These are phyloP conservation scores for Pyrgilauda ruficollis DNA, from an alignment of 2,113 vertebrate species.

Conservation along the genomic window DNA sequence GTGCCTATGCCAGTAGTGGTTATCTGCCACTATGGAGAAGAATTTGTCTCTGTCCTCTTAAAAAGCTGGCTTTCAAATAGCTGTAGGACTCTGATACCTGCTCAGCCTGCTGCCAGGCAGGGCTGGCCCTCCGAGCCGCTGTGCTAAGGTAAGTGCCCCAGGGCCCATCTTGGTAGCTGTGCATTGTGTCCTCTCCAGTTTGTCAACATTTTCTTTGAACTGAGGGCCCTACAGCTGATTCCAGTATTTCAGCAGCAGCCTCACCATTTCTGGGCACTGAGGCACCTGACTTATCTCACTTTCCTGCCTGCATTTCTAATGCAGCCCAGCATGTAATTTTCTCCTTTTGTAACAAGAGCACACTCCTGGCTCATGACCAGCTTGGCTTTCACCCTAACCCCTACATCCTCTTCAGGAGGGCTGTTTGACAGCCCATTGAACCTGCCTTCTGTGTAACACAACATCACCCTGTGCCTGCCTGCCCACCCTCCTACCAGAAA, in stretches of 20 bases:
- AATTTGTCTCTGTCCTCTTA: neutral
- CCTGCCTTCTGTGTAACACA: neutral
- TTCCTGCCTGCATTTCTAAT: neutral
- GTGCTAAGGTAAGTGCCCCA: accelerated
- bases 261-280: neutral
- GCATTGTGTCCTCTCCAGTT: neutral
- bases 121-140: neutral
- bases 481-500: neutral
- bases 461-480: neutral
- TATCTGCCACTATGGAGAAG: neutral
- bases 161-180: too few species aligned
- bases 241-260: neutral
- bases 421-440: neutral
- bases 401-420: neutral
- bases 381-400: neutral
- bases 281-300: neutral
- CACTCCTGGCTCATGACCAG: neutral
- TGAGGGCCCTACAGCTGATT: neutral
- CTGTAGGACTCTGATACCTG: neutral
- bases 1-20: neutral
- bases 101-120: neutral
- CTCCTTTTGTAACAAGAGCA: neutral
- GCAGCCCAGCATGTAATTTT: neutral
- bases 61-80: neutral
- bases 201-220: neutral